These are phyloP conservation scores for Glyphotaelius pellucidus DNA, from an alignment of 2,888 invertebrate genomes.

Conservation along the genomic window DNA sequence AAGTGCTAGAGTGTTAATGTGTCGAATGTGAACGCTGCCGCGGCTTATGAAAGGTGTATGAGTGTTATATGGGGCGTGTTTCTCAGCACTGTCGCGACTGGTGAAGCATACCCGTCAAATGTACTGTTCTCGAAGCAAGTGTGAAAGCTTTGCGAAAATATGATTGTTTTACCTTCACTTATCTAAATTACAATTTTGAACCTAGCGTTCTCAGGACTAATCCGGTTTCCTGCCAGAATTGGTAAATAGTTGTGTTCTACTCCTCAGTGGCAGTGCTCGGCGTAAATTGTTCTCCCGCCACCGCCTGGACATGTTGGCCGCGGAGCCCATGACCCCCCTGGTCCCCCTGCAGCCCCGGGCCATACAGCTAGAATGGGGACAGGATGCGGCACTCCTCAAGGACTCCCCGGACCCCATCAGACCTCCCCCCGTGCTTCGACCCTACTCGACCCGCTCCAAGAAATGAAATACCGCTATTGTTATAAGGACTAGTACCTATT, in stretches of 20 bases:
- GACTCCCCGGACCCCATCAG: slow-evolving; percentile 51
- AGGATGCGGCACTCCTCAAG: background rate
- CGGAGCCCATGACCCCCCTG: slow-evolving; percentile 69
- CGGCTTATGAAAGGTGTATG: too few relatives aligned
- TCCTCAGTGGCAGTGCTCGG: slow-evolving; percentile 71
- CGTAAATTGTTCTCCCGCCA: slow-evolving; percentile 75
- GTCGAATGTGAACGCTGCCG: too few relatives aligned
- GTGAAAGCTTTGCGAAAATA: too few relatives aligned
- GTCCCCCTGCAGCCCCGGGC: background rate
- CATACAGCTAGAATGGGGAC: background rate
- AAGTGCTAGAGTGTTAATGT: too few relatives aligned
- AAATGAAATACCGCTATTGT: background rate
- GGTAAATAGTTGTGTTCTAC: background rate
- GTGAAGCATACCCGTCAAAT: too few relatives aligned
- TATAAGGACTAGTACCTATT: too few relatives aligned
- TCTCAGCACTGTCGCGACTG: too few relatives aligned
- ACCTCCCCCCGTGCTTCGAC: slow-evolving; percentile 47
- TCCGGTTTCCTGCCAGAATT: background rate
- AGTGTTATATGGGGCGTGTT: too few relatives aligned
- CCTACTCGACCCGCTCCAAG: slow-evolving; percentile 27
- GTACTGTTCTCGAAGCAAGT: too few relatives aligned
- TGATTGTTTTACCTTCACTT: too few relatives aligned
- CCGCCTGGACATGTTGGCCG: slow-evolving; percentile 65
- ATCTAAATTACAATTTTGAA: background rate
- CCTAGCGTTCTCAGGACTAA: background rate